These are phyloP conservation scores for Lamprologus callipterus DNA, from an alignment of 2,113 vertebrate genomes.

Conservation along the genomic window DNA sequence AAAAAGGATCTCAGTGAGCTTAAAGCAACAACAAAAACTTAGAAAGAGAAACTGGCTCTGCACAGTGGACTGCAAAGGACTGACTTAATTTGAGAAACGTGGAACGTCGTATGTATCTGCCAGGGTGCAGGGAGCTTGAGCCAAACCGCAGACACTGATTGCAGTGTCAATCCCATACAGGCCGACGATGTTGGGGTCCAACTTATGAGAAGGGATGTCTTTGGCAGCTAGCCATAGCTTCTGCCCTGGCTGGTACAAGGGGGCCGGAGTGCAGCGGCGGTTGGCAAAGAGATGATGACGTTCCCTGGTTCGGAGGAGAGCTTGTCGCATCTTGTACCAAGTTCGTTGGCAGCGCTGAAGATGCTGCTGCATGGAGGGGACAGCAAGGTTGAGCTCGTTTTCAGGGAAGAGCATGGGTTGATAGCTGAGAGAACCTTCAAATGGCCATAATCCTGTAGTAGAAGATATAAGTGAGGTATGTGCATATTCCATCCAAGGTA, in stretches of 20 bases:
- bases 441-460: background rate
- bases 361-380: background rate
- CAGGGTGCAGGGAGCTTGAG: background rate
- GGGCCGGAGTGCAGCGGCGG: background rate
- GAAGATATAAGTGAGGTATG: background rate
- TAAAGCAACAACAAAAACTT: background rate
- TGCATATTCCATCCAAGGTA: accelerated
- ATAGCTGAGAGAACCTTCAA: background rate
- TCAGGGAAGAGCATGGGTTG: background rate
- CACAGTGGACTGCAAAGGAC: background rate
- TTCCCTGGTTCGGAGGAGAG: background rate
- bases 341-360: background rate
- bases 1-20: background rate
- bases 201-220: background rate
- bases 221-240: background rate
- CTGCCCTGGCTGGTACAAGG: background rate
- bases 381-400: background rate
- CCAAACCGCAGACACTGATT: background rate
- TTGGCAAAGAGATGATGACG: background rate
- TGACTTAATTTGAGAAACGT: background rate
- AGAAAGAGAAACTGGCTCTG: background rate
- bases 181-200: background rate
- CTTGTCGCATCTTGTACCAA: background rate
- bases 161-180: background rate
- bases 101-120: accelerated